Evolutionary conservation across 2,888 invertebrate genomes (phyloP).

Genomic region (Vesta saturnalis): DNA sequence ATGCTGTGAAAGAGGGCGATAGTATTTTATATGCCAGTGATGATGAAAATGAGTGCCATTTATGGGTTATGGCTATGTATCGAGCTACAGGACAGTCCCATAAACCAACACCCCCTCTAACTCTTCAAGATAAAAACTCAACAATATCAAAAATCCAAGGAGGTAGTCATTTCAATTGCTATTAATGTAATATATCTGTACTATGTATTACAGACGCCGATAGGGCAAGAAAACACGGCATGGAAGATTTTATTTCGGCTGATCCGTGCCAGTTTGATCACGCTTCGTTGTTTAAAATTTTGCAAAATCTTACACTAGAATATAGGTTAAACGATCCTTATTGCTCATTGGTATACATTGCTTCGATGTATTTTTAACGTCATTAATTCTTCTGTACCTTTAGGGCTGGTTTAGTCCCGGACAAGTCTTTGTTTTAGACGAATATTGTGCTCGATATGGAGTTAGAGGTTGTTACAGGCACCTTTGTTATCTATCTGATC

Average conservation of each 20-base stretch:
- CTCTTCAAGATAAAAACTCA: conserved; percentile 81
- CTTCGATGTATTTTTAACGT: background rate
- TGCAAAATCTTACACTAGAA: conserved; percentile 94
- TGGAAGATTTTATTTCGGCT: conserved; percentile 99
- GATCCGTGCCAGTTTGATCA: conserved; percentile 98
- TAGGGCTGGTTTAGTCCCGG: conserved; percentile 99
- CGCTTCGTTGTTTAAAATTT: conserved; percentile 87
- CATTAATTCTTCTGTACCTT: conserved; percentile 47
- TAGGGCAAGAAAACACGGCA: conserved; percentile 96
- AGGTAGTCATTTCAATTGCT: conserved; percentile 64
- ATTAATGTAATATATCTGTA: background rate
- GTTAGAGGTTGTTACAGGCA: conserved; percentile 97
- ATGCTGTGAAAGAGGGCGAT: conserved; percentile 98
- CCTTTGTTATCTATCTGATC: conserved; percentile 93
- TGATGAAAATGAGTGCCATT: conserved; percentile 96
- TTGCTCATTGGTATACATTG: conserved; percentile 84
- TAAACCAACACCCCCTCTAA: conserved; percentile 94
- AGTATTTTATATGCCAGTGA: conserved; percentile 95
- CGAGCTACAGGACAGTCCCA: conserved; percentile 99
- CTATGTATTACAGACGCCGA: conserved; percentile 77
- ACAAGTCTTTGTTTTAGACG: conserved; percentile 97
- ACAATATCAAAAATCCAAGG: conserved; percentile 91
- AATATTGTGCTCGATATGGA: conserved; percentile 97
- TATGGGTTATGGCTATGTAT: conserved; percentile 99
- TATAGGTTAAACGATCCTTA: conserved; percentile 98